A percentile compares a stretch with the other conserved stretches of the same genome.
These are phyloP conservation scores for Hydrolagus affinis DNA, from an alignment of 2,113 vertebrate genomes.

Conservation along the genomic window DNA sequence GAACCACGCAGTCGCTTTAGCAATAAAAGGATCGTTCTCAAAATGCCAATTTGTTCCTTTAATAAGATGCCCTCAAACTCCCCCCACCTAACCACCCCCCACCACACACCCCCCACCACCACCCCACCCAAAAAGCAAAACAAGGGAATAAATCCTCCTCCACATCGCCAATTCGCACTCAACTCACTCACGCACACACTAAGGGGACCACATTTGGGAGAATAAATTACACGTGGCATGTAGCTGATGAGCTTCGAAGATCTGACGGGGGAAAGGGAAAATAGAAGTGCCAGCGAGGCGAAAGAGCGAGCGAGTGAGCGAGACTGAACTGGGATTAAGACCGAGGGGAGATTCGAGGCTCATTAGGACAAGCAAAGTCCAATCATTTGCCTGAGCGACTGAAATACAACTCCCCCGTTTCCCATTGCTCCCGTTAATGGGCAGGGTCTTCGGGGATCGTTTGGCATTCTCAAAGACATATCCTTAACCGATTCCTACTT, in stretches of 20 bases:
- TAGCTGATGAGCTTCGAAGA: conserved; percentile 35
- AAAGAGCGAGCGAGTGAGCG: conserved; percentile 7
- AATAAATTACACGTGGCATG: conserved; percentile 35
- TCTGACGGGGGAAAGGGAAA: not conserved
- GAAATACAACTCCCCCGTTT: not conserved
- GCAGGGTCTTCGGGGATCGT: not conserved
- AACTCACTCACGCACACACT: no score
- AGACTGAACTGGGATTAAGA: not conserved
- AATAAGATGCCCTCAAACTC: no score
- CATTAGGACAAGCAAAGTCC: conserved; percentile 2
- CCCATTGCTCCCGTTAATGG: not conserved
- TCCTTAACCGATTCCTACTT: conserved; percentile 40
- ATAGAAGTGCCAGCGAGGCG: not conserved
- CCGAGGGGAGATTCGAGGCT: not conserved
- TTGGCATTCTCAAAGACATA: conserved; percentile 11
- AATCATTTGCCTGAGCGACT: not conserved
- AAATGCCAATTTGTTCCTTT: no score
- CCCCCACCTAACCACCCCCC: no score
- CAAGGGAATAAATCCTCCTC: conserved; percentile 46
- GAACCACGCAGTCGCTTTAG: not conserved
- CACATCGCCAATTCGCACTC: conserved; percentile 47
- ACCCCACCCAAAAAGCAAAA: no score
- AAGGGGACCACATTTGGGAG: conserved; percentile 47
- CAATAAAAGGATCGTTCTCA: not conserved
- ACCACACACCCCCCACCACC: no score